phyloP scores from a whole-genome alignment of 2,888 invertebrate genomes.

The Hybos culiciformis region DNA sequence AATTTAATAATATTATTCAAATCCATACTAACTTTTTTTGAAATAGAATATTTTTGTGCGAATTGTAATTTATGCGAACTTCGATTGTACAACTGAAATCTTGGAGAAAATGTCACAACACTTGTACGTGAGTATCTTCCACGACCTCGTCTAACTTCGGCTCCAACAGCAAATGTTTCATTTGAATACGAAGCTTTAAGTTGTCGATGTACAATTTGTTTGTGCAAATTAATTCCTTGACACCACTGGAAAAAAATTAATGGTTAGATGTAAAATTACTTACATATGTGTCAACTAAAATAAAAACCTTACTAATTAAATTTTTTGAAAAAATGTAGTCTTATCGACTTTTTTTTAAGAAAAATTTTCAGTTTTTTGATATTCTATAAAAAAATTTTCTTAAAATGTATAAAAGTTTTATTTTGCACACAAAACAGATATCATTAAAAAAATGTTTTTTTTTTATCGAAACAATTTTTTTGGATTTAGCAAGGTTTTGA shows the following conservation, averaged over 20 bases:
- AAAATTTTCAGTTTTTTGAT: too few species aligned
- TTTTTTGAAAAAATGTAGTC: too few species aligned
- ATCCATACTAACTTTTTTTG: constrained; percentile 45
- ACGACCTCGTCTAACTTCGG: constrained; percentile 74
- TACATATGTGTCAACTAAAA: constrained; percentile 34
- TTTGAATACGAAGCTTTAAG: constrained; percentile 37
- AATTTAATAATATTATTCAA: neutral
- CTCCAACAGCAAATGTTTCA: constrained; percentile 55
- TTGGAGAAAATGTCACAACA: constrained; percentile 83
- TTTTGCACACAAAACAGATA: too few species aligned
- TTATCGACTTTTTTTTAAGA: too few species aligned
- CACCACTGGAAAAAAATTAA: constrained; percentile 54
- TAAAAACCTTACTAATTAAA: neutral
- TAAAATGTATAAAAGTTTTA: too few species aligned
- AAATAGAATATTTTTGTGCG: constrained; percentile 74
- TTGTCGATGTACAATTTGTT: constrained; percentile 57
- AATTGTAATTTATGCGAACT: constrained; percentile 66
- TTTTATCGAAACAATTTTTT: neutral
- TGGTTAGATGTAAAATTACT: neutral
- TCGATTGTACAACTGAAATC: constrained; percentile 87
- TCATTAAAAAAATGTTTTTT: neutral
- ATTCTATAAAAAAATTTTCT: too few species aligned
- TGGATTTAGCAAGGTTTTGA: neutral
- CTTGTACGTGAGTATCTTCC: constrained; percentile 83
- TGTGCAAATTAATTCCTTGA: constrained; percentile 71